Conservation (phyloP, 2,113 vertebrate species). For the Phrynosoma platyrhinos region DNA sequence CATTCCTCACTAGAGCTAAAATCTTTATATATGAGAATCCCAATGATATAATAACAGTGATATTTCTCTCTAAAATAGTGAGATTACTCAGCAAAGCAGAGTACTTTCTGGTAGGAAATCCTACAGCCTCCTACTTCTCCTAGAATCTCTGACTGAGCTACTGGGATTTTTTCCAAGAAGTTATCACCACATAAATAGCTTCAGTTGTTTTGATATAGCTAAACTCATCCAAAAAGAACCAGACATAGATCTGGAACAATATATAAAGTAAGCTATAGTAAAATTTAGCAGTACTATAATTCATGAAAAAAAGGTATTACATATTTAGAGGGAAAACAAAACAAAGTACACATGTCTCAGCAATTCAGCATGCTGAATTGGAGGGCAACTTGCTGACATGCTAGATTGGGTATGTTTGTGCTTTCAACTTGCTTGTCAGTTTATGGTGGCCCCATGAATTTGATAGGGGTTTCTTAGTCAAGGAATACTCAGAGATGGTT, state of each 20-base stretch:
- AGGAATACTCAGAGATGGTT: no score
- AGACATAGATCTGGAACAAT: background rate
- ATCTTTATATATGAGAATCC: background rate
- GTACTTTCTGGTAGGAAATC: constrained; percentile 1
- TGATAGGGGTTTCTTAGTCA: no score
- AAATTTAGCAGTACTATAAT: background rate
- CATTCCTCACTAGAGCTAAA: background rate
- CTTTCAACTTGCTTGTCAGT: no score
- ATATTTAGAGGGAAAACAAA: background rate
- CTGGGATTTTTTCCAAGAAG: fast-evolving
- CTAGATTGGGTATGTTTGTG: background rate
- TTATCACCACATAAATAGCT: background rate
- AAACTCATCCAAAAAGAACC: background rate
- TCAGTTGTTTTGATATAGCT: background rate
- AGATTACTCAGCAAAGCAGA: background rate
- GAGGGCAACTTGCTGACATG: background rate
- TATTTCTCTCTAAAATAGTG: background rate
- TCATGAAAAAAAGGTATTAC: background rate
- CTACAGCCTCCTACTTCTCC: constrained; percentile 1
- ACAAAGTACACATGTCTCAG: background rate
- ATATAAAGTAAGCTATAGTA: background rate
- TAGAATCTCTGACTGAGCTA: background rate
- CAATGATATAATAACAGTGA: background rate
- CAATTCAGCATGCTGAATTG: background rate
- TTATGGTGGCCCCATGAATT: no score